Evolutionary conservation across 2,888 invertebrate genomes (phyloP), one percentile per base, ranked within the genome.

Genomic region (Prosapia bicincta): DNA sequence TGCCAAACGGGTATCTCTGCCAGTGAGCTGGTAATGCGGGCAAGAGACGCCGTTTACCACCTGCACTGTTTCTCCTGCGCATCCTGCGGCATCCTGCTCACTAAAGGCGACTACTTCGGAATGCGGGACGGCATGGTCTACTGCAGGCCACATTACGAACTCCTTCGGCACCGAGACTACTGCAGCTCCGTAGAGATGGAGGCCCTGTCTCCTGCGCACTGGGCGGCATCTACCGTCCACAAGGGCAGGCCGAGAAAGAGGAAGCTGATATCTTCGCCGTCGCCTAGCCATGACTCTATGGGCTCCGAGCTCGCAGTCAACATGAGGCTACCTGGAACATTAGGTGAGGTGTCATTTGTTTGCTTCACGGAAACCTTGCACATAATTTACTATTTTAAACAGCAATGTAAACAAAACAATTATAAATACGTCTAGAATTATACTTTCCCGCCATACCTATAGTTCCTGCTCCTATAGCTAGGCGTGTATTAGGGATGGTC

Each of bases 51-150:
- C 82, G 94, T 96, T 77, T 97, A 93, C 86, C 97, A 97, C 85
- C 89, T 96, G 76, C 90, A 92, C 80, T 97, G 97, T 86, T 97
- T 97, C 88, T 92, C 93, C 38, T 97, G 97, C 85, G 90, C 91
- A 75, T 91, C 94, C 65, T 97, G 97, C 84, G 92, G 93, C 70
- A 89, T 90, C 54, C 90, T 92, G 72, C 88, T 97, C 78, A 91
- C 93, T 78, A 94, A 96, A 83, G 97, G 97, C 25, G 97, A 97
- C 83, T 93, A 94, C 81, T 97, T 96, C 85, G 96, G 96, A 30
- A 93, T 97, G 89, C 88, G 93, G 78, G 93, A 93, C 80, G 92
- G 93, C 71, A 88, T 81, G 30, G 81, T 82, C 26, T 89, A 88
- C 84, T 89, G 89, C 83, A 84, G 91, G 83, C 88, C 90, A 30